phyloP scores from a whole-genome alignment of 1,140 invertebrate species.

The Tribolium madens region DNA sequence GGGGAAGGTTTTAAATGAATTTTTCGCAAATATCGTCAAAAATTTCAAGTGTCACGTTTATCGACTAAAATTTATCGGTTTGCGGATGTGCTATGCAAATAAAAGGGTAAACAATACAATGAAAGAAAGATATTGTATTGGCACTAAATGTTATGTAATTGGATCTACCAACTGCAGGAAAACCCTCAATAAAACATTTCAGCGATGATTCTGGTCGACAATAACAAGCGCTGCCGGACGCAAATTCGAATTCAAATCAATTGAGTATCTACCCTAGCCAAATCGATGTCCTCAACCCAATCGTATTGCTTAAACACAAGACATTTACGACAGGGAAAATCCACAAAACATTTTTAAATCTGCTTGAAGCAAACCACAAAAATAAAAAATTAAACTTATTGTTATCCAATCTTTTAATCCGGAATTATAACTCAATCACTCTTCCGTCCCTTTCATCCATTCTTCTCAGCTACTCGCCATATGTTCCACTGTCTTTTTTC shows the following conservation, averaged over 20 bases:
- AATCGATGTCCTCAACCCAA: conserved; percentile 24
- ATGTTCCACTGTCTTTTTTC: too few relatives aligned
- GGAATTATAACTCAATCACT: too few relatives aligned
- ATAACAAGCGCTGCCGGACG: conserved; percentile 46
- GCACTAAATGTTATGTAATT: conserved; percentile 50
- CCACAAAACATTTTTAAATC: neutral
- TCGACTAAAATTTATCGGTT: conserved; percentile 27
- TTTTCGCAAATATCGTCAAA: conserved; percentile 9
- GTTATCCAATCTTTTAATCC: too few relatives aligned
- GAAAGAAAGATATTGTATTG: conserved; percentile 45
- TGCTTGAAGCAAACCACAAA: neutral
- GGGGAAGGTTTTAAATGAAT: conserved; percentile 23
- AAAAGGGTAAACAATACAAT: conserved; percentile 34
- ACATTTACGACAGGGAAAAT: neutral
- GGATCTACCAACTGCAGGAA: conserved; percentile 35
- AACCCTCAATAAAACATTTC: conserved; percentile 50
- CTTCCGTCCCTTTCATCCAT: too few relatives aligned
- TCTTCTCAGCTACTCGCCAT: too few relatives aligned
- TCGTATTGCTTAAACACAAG: conserved; percentile 22
- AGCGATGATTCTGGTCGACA: conserved; percentile 49
- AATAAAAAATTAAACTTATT: too few relatives aligned
- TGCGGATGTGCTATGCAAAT: conserved; percentile 36
- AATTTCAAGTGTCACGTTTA: conserved; percentile 12
- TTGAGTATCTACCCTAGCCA: conserved; percentile 31
- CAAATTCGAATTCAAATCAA: conserved; percentile 48